Conservation (phyloP, 2,113 vertebrate species). For the Crotalus tigris region DNA sequence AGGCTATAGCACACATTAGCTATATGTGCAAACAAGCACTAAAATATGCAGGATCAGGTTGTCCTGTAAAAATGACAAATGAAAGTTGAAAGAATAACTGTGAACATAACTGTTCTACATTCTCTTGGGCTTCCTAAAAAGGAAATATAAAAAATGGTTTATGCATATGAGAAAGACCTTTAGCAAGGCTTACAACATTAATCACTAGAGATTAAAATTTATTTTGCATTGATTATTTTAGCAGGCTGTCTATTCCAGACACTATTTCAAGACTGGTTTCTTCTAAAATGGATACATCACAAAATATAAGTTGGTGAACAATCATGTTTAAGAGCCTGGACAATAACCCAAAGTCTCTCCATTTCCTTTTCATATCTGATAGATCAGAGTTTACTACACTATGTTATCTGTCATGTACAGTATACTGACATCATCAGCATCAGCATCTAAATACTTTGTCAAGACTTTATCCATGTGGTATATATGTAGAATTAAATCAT, state of each 20-base stretch:
- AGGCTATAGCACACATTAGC: background rate
- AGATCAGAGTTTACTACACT: background rate
- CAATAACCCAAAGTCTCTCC: background rate
- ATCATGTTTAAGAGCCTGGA: background rate
- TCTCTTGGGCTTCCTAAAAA: background rate
- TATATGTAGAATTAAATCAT: background rate
- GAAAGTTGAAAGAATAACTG: slow-evolving; percentile 4
- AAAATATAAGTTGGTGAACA: background rate
- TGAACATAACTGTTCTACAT: background rate
- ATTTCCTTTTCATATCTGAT: background rate
- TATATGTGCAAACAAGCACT: background rate
- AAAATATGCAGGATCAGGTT: background rate
- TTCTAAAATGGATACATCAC: background rate
- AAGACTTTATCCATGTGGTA: background rate
- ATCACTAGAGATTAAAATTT: background rate
- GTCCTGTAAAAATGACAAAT: background rate
- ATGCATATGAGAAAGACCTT: background rate
- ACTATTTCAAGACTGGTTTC: background rate
- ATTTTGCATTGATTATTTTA: background rate
- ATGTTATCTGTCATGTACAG: background rate
- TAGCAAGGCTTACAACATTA: background rate
- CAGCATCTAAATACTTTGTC: background rate
- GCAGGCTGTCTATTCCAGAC: background rate
- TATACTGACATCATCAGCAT: background rate
- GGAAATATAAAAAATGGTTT: slow-evolving; percentile 2